Conservation (phyloP, 2,888 invertebrate species). For the Micoletzkya japonica region DNA sequence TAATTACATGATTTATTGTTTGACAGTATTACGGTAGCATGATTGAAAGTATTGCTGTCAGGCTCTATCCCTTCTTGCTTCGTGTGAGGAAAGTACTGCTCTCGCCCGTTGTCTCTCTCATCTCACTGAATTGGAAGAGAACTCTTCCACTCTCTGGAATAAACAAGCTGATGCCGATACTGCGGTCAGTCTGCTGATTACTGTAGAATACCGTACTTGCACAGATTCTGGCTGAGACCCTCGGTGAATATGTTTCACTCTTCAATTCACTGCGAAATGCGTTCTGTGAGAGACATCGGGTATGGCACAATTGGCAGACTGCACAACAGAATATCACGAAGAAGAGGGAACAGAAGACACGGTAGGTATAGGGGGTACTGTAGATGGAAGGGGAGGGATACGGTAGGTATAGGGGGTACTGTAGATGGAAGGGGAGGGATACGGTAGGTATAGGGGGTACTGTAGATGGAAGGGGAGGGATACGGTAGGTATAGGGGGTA, state of each 20-base stretch:
- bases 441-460: background rate
- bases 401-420: background rate
- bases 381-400: background rate
- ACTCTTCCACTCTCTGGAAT: constrained; percentile 79
- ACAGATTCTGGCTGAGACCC: constrained; percentile 35
- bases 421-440: background rate
- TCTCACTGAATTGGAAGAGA: constrained; percentile 75
- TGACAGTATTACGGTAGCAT: background rate
- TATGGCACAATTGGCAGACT: constrained; percentile 96
- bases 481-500: background rate
- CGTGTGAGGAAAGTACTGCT: constrained; percentile 88
- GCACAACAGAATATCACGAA: constrained; percentile 90
- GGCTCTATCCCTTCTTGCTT: constrained; percentile 84
- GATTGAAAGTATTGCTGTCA: constrained; percentile 59
- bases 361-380: constrained; percentile 64
- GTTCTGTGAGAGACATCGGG: constrained; percentile 77
- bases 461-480: background rate
- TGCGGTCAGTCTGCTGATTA: constrained; percentile 66
- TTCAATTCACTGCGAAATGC: constrained; percentile 69
- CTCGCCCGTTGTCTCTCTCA: constrained; percentile 86
- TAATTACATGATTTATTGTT: background rate
- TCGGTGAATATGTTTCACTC: constrained; percentile 38
- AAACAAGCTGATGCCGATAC: constrained; percentile 94
- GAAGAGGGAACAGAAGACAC: constrained; percentile 89
- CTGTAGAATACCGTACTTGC: background rate